phyloP scores from a whole-genome alignment of 2,888 invertebrate species.

The Synergus gifuensis region DNA sequence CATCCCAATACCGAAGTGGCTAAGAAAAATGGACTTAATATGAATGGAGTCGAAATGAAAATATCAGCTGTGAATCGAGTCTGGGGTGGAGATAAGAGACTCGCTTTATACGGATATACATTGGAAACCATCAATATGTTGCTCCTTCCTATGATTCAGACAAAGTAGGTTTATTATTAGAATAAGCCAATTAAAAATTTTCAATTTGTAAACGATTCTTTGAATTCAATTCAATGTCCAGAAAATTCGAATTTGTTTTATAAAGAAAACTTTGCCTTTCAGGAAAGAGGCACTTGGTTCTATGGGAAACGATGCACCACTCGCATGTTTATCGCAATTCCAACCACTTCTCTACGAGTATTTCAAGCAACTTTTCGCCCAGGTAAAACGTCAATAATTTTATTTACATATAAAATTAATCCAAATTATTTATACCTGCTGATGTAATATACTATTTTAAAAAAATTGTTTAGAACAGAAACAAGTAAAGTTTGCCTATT shows the following conservation, averaged over 20 bases:
- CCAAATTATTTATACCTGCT: neutral
- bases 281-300: slow-evolving; percentile 99
- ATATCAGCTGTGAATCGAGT: slow-evolving; percentile 76
- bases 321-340: slow-evolving; percentile 97
- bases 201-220: neutral
- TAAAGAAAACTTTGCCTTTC: slow-evolving; percentile 60
- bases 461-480: too few species aligned
- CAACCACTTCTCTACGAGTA: slow-evolving; percentile 97
- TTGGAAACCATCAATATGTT: slow-evolving; percentile 97
- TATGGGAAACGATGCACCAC: slow-evolving; percentile 99
- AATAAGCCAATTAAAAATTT: neutral
- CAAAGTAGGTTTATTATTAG: slow-evolving; percentile 83
- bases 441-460: neutral
- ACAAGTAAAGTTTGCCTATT: too few species aligned
- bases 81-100: slow-evolving; percentile 87
- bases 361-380: slow-evolving; percentile 99
- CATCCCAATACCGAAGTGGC: slow-evolving; percentile 64
- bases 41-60: slow-evolving; percentile 63
- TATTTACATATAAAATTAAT: neutral
- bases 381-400: slow-evolving; percentile 79
- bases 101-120: slow-evolving; percentile 95
- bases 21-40: slow-evolving; percentile 57
- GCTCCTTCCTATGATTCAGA: slow-evolving; percentile 96
- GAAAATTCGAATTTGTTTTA: neutral
- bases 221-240: neutral